Evolutionary conservation across 2,797 vertebrate genomes (phyloP), one percentile per base, ranked within the genome.

Genomic region (Crocidura indochinensis): DNA sequence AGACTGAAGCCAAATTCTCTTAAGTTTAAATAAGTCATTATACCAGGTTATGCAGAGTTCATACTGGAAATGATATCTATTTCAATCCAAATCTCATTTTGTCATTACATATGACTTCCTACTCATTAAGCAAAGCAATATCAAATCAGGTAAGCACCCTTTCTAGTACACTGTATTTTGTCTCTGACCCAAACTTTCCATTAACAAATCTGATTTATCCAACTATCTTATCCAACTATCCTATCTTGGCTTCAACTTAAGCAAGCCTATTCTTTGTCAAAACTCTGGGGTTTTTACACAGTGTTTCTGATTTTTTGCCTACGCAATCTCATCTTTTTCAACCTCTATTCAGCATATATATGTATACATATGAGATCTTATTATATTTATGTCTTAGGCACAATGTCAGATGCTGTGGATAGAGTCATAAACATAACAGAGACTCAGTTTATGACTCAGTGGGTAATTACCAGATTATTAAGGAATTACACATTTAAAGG

Each of bases 21-120:
- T 80, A 49, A 93, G 22, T 83, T 92, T 84, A 86, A 88, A 56
- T 77, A 92, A 91, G 27, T 27, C 49, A 60, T 15, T 26, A 1
- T 69, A 22, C 8, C 49, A 71, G 44, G 7, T 14, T 22, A 6
- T 67, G 60, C 29, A 72, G 24, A 71, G 20, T 6, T 11, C 44
- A 12, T 67, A n/a, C 75, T 78, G 64, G 29, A 79, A 91, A 78
- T 4, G 6, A n/a, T 49, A 71, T 56, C 11, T 5, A 19, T 68
- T 31, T 65, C 62, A 76, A 84, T 87, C 27, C n/a, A 24, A 24
- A 67, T 31, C 53, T 88, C 27, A 26, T 72, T 0, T 47, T 44
- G 20, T 79, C 85, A 90, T 80, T 64, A 24, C 72, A 20, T 67
- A 2, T 44, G 24, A 62, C 29, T 72, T 60, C 77, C 15, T 82